phyloP scores from a whole-genome alignment of 2,797 vertebrate species.

The Propithecus deckenii region DNA sequence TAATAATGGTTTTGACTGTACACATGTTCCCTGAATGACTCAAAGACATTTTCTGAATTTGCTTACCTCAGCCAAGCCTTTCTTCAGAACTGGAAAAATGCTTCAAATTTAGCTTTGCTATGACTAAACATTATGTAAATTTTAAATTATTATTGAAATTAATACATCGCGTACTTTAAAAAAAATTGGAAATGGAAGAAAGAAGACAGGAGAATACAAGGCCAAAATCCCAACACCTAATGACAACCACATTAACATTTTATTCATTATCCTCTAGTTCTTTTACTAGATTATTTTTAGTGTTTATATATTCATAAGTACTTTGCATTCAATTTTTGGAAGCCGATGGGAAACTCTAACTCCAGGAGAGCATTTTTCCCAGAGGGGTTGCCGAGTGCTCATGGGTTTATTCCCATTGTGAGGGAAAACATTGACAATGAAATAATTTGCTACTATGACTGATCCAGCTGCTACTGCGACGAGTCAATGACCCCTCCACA shows the following conservation, averaged over 20 bases:
- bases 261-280: background rate
- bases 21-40: background rate
- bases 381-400: background rate
- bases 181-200: background rate
- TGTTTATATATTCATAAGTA: background rate
- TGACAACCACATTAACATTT: background rate
- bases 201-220: background rate
- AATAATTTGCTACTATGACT: background rate
- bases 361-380: background rate
- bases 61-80: background rate
- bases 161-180: background rate
- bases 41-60: background rate
- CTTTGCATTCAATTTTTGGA: background rate
- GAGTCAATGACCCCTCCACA: background rate
- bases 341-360: background rate
- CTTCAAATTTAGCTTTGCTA: background rate
- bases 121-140: background rate
- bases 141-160: background rate
- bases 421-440: conserved; percentile 3
- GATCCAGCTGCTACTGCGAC: conserved; percentile 1
- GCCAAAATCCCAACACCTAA: background rate
- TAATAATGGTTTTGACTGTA: background rate
- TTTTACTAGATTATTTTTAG: background rate
- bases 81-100: background rate
- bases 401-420: background rate